phyloP scores from a whole-genome alignment of 2,888 invertebrate genomes.

The Omphaloscelis lunosa region DNA sequence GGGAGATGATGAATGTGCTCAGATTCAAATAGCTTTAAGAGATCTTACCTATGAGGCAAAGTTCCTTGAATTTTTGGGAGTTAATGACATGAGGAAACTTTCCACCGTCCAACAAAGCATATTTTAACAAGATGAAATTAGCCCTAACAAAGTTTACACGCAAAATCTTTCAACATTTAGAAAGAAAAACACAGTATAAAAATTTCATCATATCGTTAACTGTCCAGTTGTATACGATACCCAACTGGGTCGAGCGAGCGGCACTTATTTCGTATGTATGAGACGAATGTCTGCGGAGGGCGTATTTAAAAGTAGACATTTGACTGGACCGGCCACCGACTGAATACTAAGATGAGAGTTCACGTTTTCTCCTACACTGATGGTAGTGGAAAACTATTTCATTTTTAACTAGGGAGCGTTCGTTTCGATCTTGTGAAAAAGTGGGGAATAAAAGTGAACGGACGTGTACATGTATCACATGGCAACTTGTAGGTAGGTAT shows the following conservation, averaged over 20 bases:
- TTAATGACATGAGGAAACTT: too few species aligned
- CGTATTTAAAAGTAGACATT: conserved; percentile 85
- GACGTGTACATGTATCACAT: background rate
- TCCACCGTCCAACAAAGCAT: background rate
- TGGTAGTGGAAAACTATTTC: conserved; percentile 34
- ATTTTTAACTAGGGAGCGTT: conserved; percentile 52
- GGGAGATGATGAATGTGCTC: background rate
- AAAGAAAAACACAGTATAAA: conserved; percentile 36
- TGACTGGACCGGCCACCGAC: conserved; percentile 78
- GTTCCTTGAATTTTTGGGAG: too few species aligned
- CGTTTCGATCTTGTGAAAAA: conserved; percentile 21
- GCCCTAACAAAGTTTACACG: conserved; percentile 29
- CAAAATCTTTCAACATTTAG: too few species aligned
- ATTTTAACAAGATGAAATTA: background rate
- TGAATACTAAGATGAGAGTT: conserved; percentile 78
- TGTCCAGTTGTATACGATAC: conserved; percentile 60
- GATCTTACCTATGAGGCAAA: background rate
- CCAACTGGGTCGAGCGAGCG: conserved; percentile 67
- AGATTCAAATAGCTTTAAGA: background rate
- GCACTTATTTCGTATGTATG: conserved; percentile 87
- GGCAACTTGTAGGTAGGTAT: background rate
- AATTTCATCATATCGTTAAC: conserved; percentile 48
- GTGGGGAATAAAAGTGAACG: conserved; percentile 11
- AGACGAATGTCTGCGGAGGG: conserved; percentile 78
- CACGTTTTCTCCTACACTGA: conserved; percentile 44